These are phyloP conservation scores for Brachionus sp. DNA, from an alignment of 1,140 invertebrate species.

Conservation along the genomic window DNA sequence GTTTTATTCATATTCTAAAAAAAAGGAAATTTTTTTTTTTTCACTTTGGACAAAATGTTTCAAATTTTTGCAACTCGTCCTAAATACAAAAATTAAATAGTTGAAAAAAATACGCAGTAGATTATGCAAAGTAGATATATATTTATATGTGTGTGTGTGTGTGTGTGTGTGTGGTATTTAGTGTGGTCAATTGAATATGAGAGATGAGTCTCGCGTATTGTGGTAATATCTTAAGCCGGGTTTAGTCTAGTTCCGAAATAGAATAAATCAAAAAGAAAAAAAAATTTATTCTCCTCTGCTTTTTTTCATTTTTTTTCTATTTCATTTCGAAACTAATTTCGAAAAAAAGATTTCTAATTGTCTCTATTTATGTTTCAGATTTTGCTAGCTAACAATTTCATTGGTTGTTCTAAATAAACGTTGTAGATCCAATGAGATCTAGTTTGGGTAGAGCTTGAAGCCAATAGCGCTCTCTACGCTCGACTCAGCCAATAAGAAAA, in stretches of 20 bases:
- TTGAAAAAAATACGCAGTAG: background rate
- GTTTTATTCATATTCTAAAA: background rate
- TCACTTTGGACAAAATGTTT: background rate
- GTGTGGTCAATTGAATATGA: background rate
- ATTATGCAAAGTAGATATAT: background rate
- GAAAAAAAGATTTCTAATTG: conserved; percentile 36
- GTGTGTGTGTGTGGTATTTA: too few relatives aligned
- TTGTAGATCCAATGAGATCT: background rate
- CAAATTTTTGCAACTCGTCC: too few relatives aligned
- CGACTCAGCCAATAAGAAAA: background rate
- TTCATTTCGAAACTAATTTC: background rate
- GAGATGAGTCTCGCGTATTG: background rate
- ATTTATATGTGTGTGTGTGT: background rate
- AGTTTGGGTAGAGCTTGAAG: background rate
- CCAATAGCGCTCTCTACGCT: background rate
- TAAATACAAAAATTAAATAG: background rate
- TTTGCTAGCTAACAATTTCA: background rate
- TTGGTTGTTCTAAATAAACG: background rate
- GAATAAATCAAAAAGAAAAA: background rate
- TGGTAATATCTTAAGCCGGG: conserved; percentile 7
- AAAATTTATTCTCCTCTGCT: background rate
- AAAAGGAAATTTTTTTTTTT: background rate
- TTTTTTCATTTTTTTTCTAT: background rate
- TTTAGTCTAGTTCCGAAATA: conserved; percentile 12
- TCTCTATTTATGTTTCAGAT: conserved; percentile 44